Conservation (phyloP, 1,140 invertebrate species). For the Heliconius melpomene region DNA sequence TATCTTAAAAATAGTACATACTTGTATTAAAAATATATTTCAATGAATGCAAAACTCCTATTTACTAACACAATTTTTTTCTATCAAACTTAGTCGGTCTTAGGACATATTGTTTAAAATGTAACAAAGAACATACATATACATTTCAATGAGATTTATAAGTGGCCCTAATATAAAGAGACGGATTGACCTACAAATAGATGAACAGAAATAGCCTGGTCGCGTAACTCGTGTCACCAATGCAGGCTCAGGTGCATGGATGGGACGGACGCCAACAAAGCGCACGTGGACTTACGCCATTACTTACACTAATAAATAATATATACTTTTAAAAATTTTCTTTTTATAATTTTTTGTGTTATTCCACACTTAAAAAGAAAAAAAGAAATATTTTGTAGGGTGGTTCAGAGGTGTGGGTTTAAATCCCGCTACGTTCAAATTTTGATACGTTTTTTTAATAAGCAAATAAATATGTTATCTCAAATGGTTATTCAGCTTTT, state of each 20-base stretch:
- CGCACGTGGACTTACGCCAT: constrained; percentile 39
- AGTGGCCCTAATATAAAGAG: not conserved
- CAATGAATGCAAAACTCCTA: too few species aligned
- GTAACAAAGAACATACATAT: not conserved
- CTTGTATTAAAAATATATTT: too few species aligned
- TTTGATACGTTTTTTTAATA: too few species aligned
- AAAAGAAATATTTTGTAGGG: too few species aligned
- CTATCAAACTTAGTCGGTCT: too few species aligned
- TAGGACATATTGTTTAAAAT: not conserved
- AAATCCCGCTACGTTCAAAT: too few species aligned
- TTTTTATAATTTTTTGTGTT: not conserved
- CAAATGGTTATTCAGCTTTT: too few species aligned
- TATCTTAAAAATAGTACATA: too few species aligned
- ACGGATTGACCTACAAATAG: constrained; percentile 36
- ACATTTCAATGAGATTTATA: constrained; percentile 11
- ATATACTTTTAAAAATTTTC: not conserved
- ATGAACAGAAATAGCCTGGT: constrained; percentile 34
- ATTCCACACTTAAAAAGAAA: too few species aligned
- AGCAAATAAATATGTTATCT: too few species aligned
- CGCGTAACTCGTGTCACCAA: constrained; percentile 36
- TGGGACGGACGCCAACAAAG: constrained; percentile 47
- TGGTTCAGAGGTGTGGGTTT: too few species aligned
- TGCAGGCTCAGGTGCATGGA: constrained; percentile 48
- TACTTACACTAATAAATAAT: constrained; percentile 2
- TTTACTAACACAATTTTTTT: too few species aligned